Conservation (phyloP, 2,888 invertebrate species). For the Catocala sponsa region DNA sequence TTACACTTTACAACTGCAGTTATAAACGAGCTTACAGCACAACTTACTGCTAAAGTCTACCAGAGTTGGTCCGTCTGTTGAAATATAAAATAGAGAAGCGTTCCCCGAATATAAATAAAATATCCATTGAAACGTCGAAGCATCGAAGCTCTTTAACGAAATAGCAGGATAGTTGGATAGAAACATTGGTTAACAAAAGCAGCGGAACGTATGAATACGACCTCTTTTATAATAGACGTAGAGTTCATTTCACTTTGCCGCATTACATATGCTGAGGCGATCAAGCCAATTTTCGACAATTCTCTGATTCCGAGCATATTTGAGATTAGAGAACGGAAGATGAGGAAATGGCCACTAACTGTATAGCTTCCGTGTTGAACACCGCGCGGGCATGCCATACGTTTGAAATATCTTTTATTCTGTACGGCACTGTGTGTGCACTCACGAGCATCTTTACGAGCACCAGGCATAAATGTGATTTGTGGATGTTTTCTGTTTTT, state of each 20-base stretch:
- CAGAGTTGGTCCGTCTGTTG: constrained; percentile 81
- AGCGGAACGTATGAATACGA: constrained; percentile 44
- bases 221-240: constrained; percentile 53
- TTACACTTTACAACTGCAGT: constrained; percentile 53
- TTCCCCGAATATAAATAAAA: constrained; percentile 52
- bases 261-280: constrained; percentile 23
- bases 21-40: constrained; percentile 58
- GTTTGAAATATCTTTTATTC: constrained; percentile 9
- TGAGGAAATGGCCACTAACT: constrained; percentile 36
- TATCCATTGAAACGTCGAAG: constrained; percentile 62
- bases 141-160: constrained; percentile 59
- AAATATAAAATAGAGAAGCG: constrained; percentile 61
- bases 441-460: constrained; percentile 4
- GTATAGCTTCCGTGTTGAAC: constrained; percentile 17
- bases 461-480: constrained; percentile 2
- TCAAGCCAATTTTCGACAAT: constrained; percentile 55
- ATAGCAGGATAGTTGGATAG: constrained; percentile 52
- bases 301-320: constrained; percentile 52
- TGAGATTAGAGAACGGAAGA: constrained; percentile 34
- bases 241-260: constrained; percentile 52
- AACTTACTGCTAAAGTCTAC: constrained; percentile 79
- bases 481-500: constrained; percentile 6
- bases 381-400: background rate
- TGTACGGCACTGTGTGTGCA: constrained; percentile 1
- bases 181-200: constrained; percentile 46